Evolutionary conservation across 2,113 vertebrate species (phyloP), one percentile per base, ranked within the genome.

Genomic region (Osmerus eperlanus): DNA sequence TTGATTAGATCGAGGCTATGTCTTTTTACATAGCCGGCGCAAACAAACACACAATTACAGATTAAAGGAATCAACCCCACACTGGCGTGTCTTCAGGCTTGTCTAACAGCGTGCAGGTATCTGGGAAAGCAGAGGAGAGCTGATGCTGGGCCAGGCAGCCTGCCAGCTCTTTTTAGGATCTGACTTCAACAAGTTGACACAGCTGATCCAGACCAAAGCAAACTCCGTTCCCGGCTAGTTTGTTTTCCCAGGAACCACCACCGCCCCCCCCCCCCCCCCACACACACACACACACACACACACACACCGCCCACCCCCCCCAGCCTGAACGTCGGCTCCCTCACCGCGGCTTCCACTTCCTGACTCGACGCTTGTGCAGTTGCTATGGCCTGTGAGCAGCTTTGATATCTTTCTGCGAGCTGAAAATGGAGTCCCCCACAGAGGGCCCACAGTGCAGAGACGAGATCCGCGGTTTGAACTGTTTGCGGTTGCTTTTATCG

Each of bases 321-420:
- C 23, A 15, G 4, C 19, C 60, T 64, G 28, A 62, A 51, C 47
- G 52, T 69, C 21, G 6, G 58, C 55, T 29, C 64, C 64, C 36
- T 53, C 23, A 32, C 59, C 2, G 28, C 12, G 23, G 51, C 47
- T 54, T 53, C 47, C 21, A 54, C 66, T 28, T 58, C 73, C 67
- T 68, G 77, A 79, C 72, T 71, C 61, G 73, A 16, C 23, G 29
- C 65, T 65, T 65, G 72, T 78, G 72, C 67, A 19, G 80, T 78
- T 78, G 80, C 78, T 74, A 72, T 74, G 23, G 60, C 59, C 67
- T 21, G 73, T 64, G 28, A 61, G 41, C 18, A 52, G 53, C 84
- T 85, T 85, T 85, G 81, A 81, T 81, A 70, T 52, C 12, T 9
- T 47, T 47, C 41, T 70, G 14, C 15, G 61, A 78, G 61, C 76